Base-by-base conservation (phyloP, 1,140 invertebrate species). In the Drosophila auraria region DNA sequence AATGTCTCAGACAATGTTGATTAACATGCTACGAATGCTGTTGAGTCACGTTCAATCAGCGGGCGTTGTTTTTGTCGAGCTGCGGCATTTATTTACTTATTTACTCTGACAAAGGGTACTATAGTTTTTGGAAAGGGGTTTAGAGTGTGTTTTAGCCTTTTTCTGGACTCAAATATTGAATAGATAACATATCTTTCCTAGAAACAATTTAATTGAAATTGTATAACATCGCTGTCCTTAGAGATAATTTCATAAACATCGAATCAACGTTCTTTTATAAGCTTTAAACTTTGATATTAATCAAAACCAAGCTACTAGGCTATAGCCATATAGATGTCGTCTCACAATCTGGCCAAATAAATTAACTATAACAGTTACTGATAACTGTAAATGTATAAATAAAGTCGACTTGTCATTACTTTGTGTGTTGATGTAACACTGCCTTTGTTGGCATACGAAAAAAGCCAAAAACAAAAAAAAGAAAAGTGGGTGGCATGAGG, bases 1-100 rank as follows among this genome's bases (percentile, higher is more conserved):
- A 73, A 14, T 38, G 36, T 38, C 12, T 53, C 69, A 53, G 42
- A 61, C 71, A 61, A 61, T 73, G 71, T 50, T 74, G 71, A 74
- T 74, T 74, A 74, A 74, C 71, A 73, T 74, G 71, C 71, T 74
- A 44, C 54, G 44, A 53, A 53, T 73, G 56, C 25, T 73, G 71
- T 73, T 74, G 71, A 74, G 68, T 74, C 70, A 73, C 68, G 68
- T 73, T 53, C 69, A 72, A 73, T 73, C 66, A 60, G 71, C 38
- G 65, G 51, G 15, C 44, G 62, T 23, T 27, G 64, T 25, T 36
- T 36, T 11, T 72, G 66, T 53, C 45, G 23, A 38, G 30, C 45
- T 63, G 42, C 33, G 33, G 33, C 33, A 17, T 44, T 30, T 63
- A 40, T 70, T 33, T 38, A 44, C 53, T 49, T 20, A 11, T 66